Evolutionary conservation across 2,113 vertebrate species (phyloP), one percentile per base, ranked within the genome.

Genomic region (Probosciger aterrimus): DNA sequence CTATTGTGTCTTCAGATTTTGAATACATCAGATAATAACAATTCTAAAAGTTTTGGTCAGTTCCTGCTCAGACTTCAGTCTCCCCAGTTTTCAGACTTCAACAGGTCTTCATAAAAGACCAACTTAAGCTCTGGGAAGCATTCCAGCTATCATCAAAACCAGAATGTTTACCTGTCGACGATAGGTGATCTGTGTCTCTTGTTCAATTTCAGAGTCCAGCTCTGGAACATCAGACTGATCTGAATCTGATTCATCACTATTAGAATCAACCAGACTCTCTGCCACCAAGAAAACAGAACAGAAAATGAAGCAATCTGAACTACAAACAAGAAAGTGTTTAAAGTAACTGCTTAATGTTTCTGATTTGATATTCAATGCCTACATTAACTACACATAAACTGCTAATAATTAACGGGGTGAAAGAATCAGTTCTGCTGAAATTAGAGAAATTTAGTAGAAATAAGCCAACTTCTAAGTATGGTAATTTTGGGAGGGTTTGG

Each of bases 181-280:
- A 87, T 99, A 99, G 9, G 99, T 99, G 77, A 98, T 98, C 97
- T 99, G 99, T 4, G 99, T 99, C 97, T 99, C 99, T 94, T 99
- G 99, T 59, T 99, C 99, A 91, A 99, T 99, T 98, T 99, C 99
- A 87, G 99, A 99, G 97, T 99, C 99, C 98, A 99, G 98, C 98
- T 99, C 99, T 94, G 99, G 99, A 92, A 99, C 99, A 70, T 99
- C 99, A 83, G 99, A 99, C 70, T 99, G 98, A 97, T 99, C 99
- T 53, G 99, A 99, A 98, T 99, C 99, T 5, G 99, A 99, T 91
- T 99, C 99, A 95, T 99, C 99, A 41, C 99, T 99, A 95, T 99
- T 99, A 37, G 99, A 99, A 94, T 99, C 99, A 71, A 98, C 97
- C 95, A 99, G 97, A 95, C 97, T 99, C 97, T 99, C 99, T 99